Evolutionary conservation across 2,797 vertebrate genomes (phyloP), one percentile per base, ranked within the genome.

Genomic region (Hirundo rustica): DNA sequence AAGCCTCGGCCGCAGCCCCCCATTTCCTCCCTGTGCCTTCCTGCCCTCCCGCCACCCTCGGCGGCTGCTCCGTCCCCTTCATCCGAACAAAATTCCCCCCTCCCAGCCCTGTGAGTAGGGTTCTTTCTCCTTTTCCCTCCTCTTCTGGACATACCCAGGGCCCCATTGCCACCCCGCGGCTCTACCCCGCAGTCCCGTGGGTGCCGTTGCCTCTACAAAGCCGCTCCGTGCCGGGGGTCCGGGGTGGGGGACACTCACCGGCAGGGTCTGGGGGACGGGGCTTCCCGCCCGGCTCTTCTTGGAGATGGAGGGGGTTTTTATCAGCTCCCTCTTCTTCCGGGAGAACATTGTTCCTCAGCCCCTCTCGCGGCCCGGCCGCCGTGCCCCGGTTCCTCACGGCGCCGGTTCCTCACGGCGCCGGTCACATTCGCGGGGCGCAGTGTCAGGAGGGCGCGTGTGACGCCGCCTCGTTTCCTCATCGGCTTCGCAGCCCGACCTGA

Each of bases 241-340:
- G 15, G 34, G 85, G 89, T 38, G 36, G 48, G 67, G 89, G 58
- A 42, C 85, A 98, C 98, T 99, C 98, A 99, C 98, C 91, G 97
- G 97, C 48, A 97, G 93, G 94, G 93, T 94, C 95, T 98, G 98
- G 1, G 98, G 98, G 95, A 98, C 97, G 11, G 99, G 98, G 98
- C 98, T 99, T 98, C 98, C 99, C 91, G 98, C 98, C 94, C 99
- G 97, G 97, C 98, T 99, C 97, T 99, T 99, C 98, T 99, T 99
- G 40, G 99, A 99, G 98, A 99, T 99, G 66, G 99, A 99, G 9
- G 99, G 99, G 38, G 99, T 99, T 97, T 99, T 99, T 54, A 99
- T 99, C 67, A 99, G 97, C 92, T 99, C 99, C 36, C 98, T 98
- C 78, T 99, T 99, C 97, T 99, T 99, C 97, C 99, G 98, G 80